These are phyloP conservation scores for Actinostola sp. DNA, from an alignment of 92 coral and sea anemone genomes.

Conservation along the genomic window DNA sequence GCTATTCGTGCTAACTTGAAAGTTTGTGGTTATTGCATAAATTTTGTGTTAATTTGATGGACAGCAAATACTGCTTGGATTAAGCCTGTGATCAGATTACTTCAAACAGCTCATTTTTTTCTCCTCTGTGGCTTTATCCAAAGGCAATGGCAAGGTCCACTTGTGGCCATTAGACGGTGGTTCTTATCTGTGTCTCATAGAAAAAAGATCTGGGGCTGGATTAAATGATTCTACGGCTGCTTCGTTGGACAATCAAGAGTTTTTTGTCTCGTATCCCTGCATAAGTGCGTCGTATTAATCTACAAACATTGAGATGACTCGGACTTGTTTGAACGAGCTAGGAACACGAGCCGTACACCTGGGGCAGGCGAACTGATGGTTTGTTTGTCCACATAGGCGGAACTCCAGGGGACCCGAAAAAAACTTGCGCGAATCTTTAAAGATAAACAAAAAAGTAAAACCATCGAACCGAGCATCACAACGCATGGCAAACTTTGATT, in stretches of 20 bases:
- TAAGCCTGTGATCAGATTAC: constrained; percentile 33
- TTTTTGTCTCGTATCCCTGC: constrained; percentile 12
- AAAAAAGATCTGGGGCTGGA: constrained; percentile 17
- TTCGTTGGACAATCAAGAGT: constrained; percentile 14
- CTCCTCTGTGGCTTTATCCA: constrained; percentile 9
- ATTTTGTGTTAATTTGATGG: constrained; percentile 27
- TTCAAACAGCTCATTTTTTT: not conserved
- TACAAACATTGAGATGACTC: not conserved
- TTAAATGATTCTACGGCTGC: constrained; percentile 9
- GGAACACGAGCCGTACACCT: constrained; percentile 15
- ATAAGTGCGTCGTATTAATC: constrained; percentile 11
- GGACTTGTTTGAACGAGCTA: not conserved
- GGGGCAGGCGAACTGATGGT: not conserved
- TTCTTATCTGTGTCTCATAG: constrained; percentile 18
- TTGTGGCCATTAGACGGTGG: not conserved
- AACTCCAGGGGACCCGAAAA: too few species aligned
- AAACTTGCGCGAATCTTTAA: too few species aligned
- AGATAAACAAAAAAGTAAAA: too few species aligned
- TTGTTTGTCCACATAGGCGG: too few species aligned
- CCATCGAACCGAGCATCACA: too few species aligned
- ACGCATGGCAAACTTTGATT: too few species aligned
- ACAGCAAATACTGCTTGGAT: constrained; percentile 11
- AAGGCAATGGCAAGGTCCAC: constrained; percentile 10
- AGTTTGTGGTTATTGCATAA: constrained; percentile 25
- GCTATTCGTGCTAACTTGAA: not conserved